A percentile compares a stretch with the other conserved stretches of the same genome.
Conservation (phyloP, 92 coral and sea anemone genomes). For the Phenganax stokvisi region DNA sequence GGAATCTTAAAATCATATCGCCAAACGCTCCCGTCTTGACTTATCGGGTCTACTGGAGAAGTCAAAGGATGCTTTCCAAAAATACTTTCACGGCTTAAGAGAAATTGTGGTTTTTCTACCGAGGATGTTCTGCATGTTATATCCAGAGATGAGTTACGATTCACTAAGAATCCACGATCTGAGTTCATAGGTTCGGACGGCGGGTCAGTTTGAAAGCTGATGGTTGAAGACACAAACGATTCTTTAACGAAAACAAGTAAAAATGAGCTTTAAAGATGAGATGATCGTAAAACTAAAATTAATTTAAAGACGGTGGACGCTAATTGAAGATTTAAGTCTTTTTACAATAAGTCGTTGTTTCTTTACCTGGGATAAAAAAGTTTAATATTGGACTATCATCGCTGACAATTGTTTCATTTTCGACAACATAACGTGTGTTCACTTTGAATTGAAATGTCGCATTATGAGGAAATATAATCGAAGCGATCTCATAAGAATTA, state of each 20-base stretch:
- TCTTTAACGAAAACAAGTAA: neutral
- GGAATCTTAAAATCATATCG: neutral
- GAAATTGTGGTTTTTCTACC: neutral
- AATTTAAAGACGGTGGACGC: neutral
- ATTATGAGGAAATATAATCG: neutral
- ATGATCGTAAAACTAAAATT: neutral
- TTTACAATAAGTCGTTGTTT: neutral
- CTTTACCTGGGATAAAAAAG: conserved; percentile 6
- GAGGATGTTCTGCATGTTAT: neutral
- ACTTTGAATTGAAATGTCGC: conserved; percentile 2
- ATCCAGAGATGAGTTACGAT: neutral
- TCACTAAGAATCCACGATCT: neutral
- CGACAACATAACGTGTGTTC: neutral
- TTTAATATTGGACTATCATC: neutral
- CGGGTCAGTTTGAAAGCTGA: neutral
- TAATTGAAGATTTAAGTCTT: neutral
- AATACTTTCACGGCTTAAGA: neutral
- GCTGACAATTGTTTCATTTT: conserved; percentile 5
- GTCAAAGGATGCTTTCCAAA: neutral
- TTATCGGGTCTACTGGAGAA: too few relatives aligned
- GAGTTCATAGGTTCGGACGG: neutral
- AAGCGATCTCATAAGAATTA: neutral
- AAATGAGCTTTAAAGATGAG: neutral
- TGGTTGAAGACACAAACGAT: conserved; percentile 11
- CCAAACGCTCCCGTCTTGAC: neutral